phyloP scores from a whole-genome alignment of 2,113 vertebrate species.

The Isurus oxyrinchus region DNA sequence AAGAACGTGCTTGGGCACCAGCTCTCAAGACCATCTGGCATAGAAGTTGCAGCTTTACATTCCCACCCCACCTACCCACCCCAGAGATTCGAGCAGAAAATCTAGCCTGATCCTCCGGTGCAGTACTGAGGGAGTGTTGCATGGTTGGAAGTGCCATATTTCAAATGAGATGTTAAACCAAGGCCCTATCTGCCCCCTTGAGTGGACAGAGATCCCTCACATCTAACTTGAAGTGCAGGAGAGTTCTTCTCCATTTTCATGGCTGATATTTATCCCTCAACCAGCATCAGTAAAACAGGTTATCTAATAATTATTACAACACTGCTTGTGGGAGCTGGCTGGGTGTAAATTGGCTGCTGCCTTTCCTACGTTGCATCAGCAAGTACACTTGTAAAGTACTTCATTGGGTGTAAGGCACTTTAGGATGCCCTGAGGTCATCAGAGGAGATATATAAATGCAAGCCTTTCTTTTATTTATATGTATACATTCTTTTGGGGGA shows the following conservation, averaged over 20 bases:
- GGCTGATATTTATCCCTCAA: background rate
- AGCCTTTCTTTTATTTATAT: too few relatives aligned
- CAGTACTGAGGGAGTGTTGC: too few relatives aligned
- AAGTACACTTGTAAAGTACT: too few relatives aligned
- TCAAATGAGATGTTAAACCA: background rate
- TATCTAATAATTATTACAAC: background rate
- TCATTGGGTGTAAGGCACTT: too few relatives aligned
- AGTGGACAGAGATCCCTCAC: background rate
- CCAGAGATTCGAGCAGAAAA: background rate
- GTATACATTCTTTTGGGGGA: too few relatives aligned
- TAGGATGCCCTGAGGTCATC: too few relatives aligned
- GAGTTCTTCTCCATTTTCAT: background rate
- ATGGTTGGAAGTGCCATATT: background rate
- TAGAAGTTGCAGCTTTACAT: background rate
- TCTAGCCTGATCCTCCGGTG: background rate
- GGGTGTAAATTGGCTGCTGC: background rate
- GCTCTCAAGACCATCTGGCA: background rate
- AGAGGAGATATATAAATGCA: too few relatives aligned
- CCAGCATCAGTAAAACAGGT: background rate
- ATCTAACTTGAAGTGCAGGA: background rate
- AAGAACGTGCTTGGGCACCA: background rate
- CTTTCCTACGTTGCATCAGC: too few relatives aligned
- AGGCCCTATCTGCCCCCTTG: background rate
- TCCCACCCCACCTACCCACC: background rate
- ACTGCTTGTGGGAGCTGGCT: background rate